Evolutionary conservation across 1,140 invertebrate genomes (phyloP).

Genomic region (Drosophila repletoides): DNA sequence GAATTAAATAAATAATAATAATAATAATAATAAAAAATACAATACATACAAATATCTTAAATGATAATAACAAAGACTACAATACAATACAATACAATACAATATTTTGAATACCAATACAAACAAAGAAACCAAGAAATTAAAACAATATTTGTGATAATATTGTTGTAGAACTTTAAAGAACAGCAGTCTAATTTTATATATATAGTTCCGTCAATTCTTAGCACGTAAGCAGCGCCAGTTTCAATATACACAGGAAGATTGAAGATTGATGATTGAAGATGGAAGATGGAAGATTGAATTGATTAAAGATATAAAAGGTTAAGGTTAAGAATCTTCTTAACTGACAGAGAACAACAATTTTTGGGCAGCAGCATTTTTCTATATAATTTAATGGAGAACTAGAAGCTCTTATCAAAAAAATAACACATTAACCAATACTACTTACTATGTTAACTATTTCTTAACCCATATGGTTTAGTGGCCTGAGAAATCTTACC

Average conservation of each 20-base stretch:
- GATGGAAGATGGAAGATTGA: no score
- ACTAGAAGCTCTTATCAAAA: constrained; percentile 32
- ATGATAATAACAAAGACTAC: constrained; percentile 64
- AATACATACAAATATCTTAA: constrained; percentile 41
- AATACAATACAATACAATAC: constrained; percentile 48
- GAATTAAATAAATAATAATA: constrained; percentile 46
- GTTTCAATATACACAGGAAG: constrained; percentile 31
- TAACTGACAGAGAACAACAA: constrained; percentile 37
- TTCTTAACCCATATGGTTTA: constrained; percentile 39
- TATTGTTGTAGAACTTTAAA: constrained; percentile 29
- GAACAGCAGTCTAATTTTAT: constrained; percentile 44
- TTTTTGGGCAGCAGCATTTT: constrained; percentile 69
- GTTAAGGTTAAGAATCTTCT: constrained; percentile 25
- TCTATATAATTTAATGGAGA: constrained; percentile 61
- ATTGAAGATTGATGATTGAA: no score
- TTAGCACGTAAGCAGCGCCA: constrained; percentile 68
- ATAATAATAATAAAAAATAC: constrained; percentile 63
- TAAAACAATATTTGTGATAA: constrained; percentile 50
- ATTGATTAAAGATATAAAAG: constrained; percentile 8
- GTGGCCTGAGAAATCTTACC: constrained; percentile 18
- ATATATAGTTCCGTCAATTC: constrained; percentile 75
- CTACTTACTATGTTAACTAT: constrained; percentile 72
- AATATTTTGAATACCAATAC: constrained; percentile 50
- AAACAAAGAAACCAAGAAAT: constrained; percentile 4
- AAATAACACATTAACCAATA: constrained; percentile 43